phyloP scores from a whole-genome alignment of 2,113 vertebrate genomes.

The cattle (Bos taurus) region DNA sequence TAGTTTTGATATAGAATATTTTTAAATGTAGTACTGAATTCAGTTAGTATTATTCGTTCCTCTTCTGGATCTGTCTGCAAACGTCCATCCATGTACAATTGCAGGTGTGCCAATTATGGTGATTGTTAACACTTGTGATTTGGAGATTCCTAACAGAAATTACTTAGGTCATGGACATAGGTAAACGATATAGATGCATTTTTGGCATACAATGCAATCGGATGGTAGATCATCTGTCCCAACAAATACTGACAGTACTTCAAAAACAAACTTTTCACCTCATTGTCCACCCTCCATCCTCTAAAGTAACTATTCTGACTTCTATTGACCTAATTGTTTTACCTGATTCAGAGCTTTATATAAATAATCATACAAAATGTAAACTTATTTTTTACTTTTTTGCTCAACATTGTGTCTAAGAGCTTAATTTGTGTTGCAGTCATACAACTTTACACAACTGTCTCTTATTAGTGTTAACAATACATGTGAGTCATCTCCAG shows the following conservation, averaged over 20 bases:
- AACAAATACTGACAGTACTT: no score
- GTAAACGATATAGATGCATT: background rate
- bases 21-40: background rate
- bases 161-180: no score
- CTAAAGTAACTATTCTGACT: background rate
- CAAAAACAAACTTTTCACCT: no score
- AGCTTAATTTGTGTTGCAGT: background rate
- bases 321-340: background rate
- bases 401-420: background rate
- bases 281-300: background rate
- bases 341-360: background rate
- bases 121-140: background rate
- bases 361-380: background rate
- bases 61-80: background rate
- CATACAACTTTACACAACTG: background rate
- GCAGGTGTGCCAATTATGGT: background rate
- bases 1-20: background rate
- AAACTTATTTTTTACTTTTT: background rate
- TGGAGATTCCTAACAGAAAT: background rate
- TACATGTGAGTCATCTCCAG: background rate
- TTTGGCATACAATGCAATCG: background rate
- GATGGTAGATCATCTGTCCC: background rate
- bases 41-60: background rate
- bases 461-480: background rate
- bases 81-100: background rate